Percentiles rank a stretch among this genome's conserved stretches.
Conservation (phyloP, 2,113 vertebrate species). For the Carassius auratus region DNA sequence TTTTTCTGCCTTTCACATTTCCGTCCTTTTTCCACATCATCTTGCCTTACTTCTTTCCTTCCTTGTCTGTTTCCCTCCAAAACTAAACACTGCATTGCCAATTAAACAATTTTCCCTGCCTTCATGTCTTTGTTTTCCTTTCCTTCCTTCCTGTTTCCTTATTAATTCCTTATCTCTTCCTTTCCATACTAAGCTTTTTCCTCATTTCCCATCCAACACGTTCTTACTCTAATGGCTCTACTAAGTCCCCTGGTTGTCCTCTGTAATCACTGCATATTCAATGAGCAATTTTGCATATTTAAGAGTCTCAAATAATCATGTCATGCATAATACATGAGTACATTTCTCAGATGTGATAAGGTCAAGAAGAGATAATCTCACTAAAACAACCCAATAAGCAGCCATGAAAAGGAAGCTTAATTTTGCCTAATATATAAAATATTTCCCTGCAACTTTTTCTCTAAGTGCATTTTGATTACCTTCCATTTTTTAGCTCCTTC, state of each 20-base stretch:
- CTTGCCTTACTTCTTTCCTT: background rate
- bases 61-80: background rate
- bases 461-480: background rate
- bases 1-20: background rate
- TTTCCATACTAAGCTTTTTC: too few species aligned
- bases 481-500: background rate
- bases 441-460: background rate
- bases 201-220: background rate
- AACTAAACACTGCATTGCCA: too few species aligned
- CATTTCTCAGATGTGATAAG: background rate
- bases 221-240: background rate
- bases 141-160: background rate
- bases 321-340: constrained; percentile 18
- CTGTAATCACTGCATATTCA: constrained; percentile 6
- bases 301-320: constrained; percentile 1
- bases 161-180: too few species aligned
- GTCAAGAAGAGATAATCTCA: background rate
- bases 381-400: background rate
- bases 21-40: background rate
- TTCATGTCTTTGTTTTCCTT: background rate
- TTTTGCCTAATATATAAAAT: too few species aligned
- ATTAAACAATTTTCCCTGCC: too few species aligned
- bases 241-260: constrained; percentile 13
- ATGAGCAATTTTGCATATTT: background rate
- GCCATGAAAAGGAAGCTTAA: background rate